phyloP scores from a whole-genome alignment of 2,797 vertebrate genomes.

The Benthosema pterotum region DNA sequence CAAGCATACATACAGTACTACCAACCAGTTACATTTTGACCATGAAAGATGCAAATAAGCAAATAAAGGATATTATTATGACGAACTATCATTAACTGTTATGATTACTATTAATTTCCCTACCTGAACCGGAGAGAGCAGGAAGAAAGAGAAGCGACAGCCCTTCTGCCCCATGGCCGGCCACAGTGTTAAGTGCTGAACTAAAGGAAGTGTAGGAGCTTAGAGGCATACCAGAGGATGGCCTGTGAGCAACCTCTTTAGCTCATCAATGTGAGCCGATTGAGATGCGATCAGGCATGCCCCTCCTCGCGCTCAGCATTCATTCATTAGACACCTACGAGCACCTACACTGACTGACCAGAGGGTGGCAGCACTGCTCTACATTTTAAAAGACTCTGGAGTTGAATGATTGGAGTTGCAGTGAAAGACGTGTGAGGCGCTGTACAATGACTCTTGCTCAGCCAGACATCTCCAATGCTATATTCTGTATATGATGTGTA shows the following conservation, averaged over 20 bases:
- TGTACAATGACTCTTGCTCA: too few relatives aligned
- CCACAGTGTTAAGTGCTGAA: slow-evolving; percentile 38
- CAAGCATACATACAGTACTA: too few relatives aligned
- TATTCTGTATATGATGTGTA: too few relatives aligned
- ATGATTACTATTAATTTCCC: slow-evolving; percentile 21
- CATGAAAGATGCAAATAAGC: too few relatives aligned
- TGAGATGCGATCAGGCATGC: slow-evolving; percentile 34
- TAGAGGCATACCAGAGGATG: slow-evolving; percentile 44
- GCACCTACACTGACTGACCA: slow-evolving; percentile 42
- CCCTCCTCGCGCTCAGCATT: slow-evolving; percentile 19
- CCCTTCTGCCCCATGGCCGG: slow-evolving; percentile 83
- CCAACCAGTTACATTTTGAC: too few relatives aligned
- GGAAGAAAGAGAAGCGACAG: slow-evolving; percentile 77
- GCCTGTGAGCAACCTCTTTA: slow-evolving; percentile 72
- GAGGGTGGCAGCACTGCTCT: slow-evolving; percentile 55
- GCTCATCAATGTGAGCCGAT: slow-evolving; percentile 70
- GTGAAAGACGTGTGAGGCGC: too few relatives aligned
- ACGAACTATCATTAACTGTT: too few relatives aligned
- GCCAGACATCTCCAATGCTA: too few relatives aligned
- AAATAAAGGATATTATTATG: too few relatives aligned
- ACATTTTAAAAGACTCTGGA: too few relatives aligned
- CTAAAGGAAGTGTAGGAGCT: slow-evolving; percentile 33
- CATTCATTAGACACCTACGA: not conserved
- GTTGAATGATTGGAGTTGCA: too few relatives aligned
- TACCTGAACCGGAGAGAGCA: slow-evolving; percentile 83